Conservation (phyloP, 2,888 invertebrate genomes). For the Nemoura dubitans region DNA sequence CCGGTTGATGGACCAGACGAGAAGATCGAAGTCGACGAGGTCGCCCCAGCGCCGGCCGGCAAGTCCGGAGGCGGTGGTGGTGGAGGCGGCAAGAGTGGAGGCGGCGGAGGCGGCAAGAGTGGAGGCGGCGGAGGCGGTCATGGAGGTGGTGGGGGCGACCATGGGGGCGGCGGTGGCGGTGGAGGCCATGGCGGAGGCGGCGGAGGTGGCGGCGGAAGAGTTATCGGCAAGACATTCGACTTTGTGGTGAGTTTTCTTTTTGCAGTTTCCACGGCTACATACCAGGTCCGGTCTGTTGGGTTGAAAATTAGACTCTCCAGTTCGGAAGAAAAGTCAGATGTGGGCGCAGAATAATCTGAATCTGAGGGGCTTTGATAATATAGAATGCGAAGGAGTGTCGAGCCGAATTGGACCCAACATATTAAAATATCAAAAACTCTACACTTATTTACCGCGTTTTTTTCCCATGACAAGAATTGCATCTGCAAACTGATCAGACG, state of each 20-base stretch:
- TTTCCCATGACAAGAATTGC: too few species aligned
- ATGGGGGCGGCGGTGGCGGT: conserved; percentile 37
- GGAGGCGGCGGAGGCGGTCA: conserved; percentile 47
- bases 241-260: conserved; percentile 3
- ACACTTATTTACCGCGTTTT: too few species aligned
- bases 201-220: conserved; percentile 4
- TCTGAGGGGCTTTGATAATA: too few species aligned
- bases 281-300: too few species aligned
- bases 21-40: conserved; percentile 44
- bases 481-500: not conserved
- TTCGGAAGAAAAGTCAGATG: too few species aligned
- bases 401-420: too few species aligned
- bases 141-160: conserved; percentile 42
- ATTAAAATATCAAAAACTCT: too few species aligned
- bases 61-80: conserved; percentile 39
- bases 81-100: conserved; percentile 34
- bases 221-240: conserved; percentile 7
- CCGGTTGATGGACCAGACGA: conserved; percentile 47
- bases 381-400: too few species aligned
- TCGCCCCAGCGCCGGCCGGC: conserved; percentile 40
- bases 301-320: too few species aligned
- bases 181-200: conserved; percentile 46
- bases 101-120: conserved; percentile 47
- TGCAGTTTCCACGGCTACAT: too few species aligned
- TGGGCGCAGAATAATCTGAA: too few species aligned